Percentiles rank a stretch among this genome's conserved stretches.
phyloP scores from a whole-genome alignment of 2,888 invertebrate genomes.

The Andrena bicolor region DNA sequence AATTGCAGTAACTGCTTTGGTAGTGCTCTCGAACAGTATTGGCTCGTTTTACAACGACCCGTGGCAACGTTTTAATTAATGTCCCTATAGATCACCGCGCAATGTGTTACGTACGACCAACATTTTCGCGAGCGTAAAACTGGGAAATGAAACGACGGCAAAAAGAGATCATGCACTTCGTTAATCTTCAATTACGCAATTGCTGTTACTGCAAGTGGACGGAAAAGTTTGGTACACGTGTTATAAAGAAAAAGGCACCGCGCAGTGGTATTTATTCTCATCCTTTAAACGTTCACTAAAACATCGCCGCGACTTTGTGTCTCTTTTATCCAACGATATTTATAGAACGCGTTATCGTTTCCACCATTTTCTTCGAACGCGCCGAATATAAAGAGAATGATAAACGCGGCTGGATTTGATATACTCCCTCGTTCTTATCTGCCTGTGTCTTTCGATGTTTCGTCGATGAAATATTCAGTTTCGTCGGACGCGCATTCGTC shows the following conservation, averaged over 20 bases:
- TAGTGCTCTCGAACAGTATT: conserved; percentile 41
- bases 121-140: conserved; percentile 9
- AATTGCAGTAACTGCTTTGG: conserved; percentile 45
- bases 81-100: conserved; percentile 11
- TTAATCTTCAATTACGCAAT: not conserved
- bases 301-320: not conserved
- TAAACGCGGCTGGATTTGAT: conserved; percentile 32
- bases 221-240: not conserved
- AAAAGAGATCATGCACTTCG: not conserved
- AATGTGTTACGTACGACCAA: conserved; percentile 1
- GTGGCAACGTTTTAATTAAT: conserved; percentile 35
- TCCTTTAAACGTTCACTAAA: not conserved
- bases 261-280: not conserved
- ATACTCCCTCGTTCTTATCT: conserved; percentile 14
- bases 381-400: not conserved
- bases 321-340: not conserved
- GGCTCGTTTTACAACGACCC: conserved; percentile 20
- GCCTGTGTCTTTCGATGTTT: conserved; percentile 29
- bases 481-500: conserved; percentile 10
- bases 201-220: not conserved
- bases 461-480: conserved; percentile 63
- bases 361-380: not conserved
- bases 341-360: not conserved
- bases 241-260: not conserved
- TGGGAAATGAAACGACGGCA: not conserved